Conservation (phyloP, 2,888 invertebrate species). For the Mesopsocus fuscifrons region DNA sequence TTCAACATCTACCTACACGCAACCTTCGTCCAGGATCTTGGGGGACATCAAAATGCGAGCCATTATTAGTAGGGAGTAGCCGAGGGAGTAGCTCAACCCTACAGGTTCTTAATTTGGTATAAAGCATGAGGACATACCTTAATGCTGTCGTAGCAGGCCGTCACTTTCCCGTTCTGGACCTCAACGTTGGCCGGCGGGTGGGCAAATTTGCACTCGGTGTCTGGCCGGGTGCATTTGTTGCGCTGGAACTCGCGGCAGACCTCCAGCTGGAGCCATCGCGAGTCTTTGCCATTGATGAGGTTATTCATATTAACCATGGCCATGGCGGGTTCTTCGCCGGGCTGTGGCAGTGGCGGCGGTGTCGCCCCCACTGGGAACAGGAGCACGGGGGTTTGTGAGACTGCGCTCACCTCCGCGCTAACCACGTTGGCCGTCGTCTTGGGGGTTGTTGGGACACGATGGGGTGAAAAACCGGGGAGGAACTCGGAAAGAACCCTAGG, state of each 20-base stretch:
- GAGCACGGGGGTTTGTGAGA: conserved; percentile 9
- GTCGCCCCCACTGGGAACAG: conserved; percentile 12
- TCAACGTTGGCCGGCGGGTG: conserved; percentile 99
- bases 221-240: conserved; percentile 97
- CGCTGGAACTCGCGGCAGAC: conserved; percentile 99
- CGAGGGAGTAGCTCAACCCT: too few species aligned
- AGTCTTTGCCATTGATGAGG: conserved; percentile 95
- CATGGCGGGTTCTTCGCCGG: conserved; percentile 24
- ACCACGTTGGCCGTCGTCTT: conserved; percentile 9
- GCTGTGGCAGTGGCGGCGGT: conserved; percentile 13
- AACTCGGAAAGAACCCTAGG: too few species aligned
- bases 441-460: not conserved
- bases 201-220: conserved; percentile 99
- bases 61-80: too few species aligned
- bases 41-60: too few species aligned
- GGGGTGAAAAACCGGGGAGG: not conserved
- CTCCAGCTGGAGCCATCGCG: conserved; percentile 98
- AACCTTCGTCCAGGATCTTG: too few species aligned
- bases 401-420: conserved; percentile 11
- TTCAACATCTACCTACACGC: too few species aligned
- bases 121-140: too few species aligned
- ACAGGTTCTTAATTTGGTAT: too few species aligned
- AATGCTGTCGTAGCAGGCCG: conserved; percentile 99
- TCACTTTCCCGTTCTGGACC: conserved; percentile 98
- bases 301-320: conserved; percentile 95